A percentile compares a stretch with the other conserved stretches of the same genome.
These are phyloP conservation scores for Alexandromys fortis DNA, from an alignment of 2,113 vertebrate genomes.

Conservation along the genomic window DNA sequence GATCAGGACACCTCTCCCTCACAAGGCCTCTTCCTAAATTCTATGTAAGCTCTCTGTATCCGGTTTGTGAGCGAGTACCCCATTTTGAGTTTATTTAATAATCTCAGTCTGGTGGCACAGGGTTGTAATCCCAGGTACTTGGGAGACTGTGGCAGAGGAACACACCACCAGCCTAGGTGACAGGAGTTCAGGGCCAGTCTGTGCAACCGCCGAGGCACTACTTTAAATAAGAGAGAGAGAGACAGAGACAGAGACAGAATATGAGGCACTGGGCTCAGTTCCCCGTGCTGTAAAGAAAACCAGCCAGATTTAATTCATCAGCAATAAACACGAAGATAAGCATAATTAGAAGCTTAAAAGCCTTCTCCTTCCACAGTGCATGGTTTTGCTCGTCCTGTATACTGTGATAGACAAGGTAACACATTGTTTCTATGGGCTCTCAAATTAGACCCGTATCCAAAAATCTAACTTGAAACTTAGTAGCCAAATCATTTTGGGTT, in stretches of 20 bases:
- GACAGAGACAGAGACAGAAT: too few species aligned
- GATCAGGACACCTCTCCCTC: not conserved
- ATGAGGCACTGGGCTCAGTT: not conserved
- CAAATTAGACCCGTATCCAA: not conserved
- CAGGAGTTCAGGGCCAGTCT: not conserved
- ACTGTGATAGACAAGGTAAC: not conserved
- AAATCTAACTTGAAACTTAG: not conserved
- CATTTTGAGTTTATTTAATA: not conserved
- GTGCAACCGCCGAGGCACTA: too few species aligned
- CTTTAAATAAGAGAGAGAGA: too few species aligned
- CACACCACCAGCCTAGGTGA: not conserved
- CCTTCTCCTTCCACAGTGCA: not conserved
- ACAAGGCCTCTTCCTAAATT: not conserved
- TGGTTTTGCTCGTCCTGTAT: not conserved
- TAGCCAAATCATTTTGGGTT: not conserved
- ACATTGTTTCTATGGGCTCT: not conserved
- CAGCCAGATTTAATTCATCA: not conserved
- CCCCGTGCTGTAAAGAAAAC: not conserved
- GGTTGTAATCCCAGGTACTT: not conserved
- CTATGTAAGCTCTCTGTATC: not conserved
- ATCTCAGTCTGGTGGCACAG: not conserved
- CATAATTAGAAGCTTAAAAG: not conserved
- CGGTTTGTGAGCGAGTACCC: not conserved
- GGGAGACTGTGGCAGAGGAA: not conserved
- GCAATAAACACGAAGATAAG: conserved; percentile 18